A percentile compares a stretch with the other conserved stretches of the same genome.
Evolutionary conservation across 2,888 invertebrate genomes (phyloP).

Genomic region (Himalopsyche japonica): DNA sequence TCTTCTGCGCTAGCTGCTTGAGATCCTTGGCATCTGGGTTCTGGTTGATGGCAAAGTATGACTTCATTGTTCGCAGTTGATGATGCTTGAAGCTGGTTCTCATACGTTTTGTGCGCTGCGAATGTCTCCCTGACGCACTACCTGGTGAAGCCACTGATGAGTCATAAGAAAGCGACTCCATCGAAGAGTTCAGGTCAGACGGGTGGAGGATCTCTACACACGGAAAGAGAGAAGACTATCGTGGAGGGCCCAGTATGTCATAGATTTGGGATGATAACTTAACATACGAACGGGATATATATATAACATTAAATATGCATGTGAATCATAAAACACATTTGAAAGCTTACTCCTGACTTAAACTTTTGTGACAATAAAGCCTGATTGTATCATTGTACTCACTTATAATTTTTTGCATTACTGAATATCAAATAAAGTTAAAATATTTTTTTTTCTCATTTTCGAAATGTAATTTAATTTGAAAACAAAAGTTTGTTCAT

Average conservation of each 20-base stretch:
- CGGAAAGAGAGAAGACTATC: neutral
- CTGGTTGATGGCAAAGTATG: conserved; percentile 98
- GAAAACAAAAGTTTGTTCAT: too few relatives aligned
- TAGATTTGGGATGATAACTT: too few relatives aligned
- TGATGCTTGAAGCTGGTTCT: conserved; percentile 99
- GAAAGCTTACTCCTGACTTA: too few relatives aligned
- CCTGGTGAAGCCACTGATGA: conserved; percentile 73
- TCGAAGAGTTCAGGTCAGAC: conserved; percentile 73
- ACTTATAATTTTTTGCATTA: too few relatives aligned
- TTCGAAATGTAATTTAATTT: too few relatives aligned
- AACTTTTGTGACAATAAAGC: too few relatives aligned
- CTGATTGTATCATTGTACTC: too few relatives aligned
- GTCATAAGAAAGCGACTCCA: conserved; percentile 78
- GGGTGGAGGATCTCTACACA: conserved; percentile 72
- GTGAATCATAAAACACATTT: too few relatives aligned
- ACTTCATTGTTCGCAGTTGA: conserved; percentile 98
- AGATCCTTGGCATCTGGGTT: conserved; percentile 99
- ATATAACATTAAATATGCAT: too few relatives aligned
- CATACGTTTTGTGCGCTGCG: conserved; percentile 89
- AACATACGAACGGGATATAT: too few relatives aligned
- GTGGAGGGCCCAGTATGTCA: neutral
- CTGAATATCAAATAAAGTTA: too few relatives aligned
- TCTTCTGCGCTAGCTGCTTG: conserved; percentile 97
- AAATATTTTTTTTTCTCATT: too few relatives aligned
- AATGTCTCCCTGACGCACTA: conserved; percentile 60